Conservation (phyloP, 2,888 invertebrate genomes). For the Oscheius myriophilus region DNA sequence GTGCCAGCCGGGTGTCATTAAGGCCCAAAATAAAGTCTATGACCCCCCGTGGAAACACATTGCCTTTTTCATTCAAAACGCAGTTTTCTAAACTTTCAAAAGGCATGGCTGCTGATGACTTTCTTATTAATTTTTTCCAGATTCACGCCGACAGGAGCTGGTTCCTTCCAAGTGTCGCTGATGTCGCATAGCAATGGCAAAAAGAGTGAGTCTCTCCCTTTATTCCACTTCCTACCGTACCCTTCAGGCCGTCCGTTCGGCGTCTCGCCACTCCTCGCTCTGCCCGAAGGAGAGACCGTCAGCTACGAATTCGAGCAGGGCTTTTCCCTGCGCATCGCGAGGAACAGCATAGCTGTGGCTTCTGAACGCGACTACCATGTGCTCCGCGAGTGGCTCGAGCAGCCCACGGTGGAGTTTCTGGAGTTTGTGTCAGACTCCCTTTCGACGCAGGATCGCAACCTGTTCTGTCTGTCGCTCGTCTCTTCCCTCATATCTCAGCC, state of each 20-base stretch:
- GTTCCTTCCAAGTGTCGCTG: slow-evolving; percentile 15
- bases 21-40: no score
- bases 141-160: not conserved
- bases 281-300: not conserved
- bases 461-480: slow-evolving; percentile 16
- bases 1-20: no score
- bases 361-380: slow-evolving; percentile 5
- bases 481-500: slow-evolving; percentile 9
- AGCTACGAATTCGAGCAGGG: slow-evolving; percentile 5
- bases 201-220: slow-evolving; percentile 3
- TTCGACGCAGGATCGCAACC: slow-evolving; percentile 13
- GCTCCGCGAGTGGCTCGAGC: slow-evolving; percentile 24
- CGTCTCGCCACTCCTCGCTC: slow-evolving; percentile 13
- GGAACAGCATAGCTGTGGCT: slow-evolving; percentile 4
- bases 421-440: slow-evolving; percentile 19
- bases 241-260: slow-evolving; percentile 17
- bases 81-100: no score
- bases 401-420: slow-evolving; percentile 2
- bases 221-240: not conserved
- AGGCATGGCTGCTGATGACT: no score
- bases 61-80: no score
- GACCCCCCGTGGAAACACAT: no score
- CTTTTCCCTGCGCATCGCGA: slow-evolving; percentile 7
- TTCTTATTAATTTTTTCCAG: no score
- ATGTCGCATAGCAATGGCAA: slow-evolving; percentile 17